Conservation (phyloP, 35 echinoderm and acorn worm genomes). For the Holothuria glaberrima region DNA sequence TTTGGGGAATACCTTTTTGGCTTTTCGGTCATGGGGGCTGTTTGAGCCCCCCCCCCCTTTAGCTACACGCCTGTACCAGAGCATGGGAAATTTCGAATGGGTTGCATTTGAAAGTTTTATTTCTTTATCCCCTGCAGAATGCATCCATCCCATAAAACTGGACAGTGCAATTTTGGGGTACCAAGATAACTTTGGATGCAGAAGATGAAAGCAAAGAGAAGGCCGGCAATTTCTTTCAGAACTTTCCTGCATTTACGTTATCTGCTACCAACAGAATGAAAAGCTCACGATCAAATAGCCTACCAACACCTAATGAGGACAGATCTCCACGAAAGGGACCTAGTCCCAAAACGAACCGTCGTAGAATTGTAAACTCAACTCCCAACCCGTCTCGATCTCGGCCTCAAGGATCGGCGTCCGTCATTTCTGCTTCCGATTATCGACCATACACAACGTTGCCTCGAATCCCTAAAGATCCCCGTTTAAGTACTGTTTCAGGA, state of each 20-base stretch:
- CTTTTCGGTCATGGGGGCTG: too few relatives aligned
- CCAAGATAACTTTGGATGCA: too few relatives aligned
- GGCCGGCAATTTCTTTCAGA: background rate
- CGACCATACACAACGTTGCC: slow-evolving; percentile 26
- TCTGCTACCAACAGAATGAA: background rate
- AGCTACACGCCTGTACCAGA: too few relatives aligned
- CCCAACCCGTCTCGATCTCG: background rate
- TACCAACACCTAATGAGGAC: background rate
- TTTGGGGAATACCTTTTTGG: too few relatives aligned
- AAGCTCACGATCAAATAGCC: slow-evolving; percentile 3
- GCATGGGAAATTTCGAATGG: too few relatives aligned
- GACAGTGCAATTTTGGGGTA: too few relatives aligned
- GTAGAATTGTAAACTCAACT: background rate
- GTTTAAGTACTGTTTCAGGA: slow-evolving; percentile 70
- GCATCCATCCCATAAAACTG: too few relatives aligned
- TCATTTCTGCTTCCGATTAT: background rate
- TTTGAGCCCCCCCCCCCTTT: too few relatives aligned
- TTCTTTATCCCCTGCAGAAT: too few relatives aligned
- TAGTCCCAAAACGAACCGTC: background rate
- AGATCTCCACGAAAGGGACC: background rate
- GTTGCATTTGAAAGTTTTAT: too few relatives aligned
- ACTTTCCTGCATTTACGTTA: background rate
- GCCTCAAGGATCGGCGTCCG: background rate
- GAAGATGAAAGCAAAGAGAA: too few relatives aligned
- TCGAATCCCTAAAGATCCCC: slow-evolving; percentile 47